Percentiles rank a stretch among this genome's conserved stretches.
Evolutionary conservation across 92 coral and sea anemone genomes (phyloP).

Genomic region (Montipora capitata): DNA sequence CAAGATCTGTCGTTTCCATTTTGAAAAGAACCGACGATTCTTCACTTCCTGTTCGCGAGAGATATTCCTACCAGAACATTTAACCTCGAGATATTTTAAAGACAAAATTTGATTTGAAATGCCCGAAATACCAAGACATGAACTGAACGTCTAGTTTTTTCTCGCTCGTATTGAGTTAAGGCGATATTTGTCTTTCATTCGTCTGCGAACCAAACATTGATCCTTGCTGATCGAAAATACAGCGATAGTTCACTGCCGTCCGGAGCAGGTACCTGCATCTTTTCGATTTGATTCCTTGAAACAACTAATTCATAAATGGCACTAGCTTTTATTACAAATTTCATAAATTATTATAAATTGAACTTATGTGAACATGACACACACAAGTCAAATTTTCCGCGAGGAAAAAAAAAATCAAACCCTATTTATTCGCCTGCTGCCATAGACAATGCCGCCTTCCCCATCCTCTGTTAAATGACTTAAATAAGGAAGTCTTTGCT

Average conservation of each 20-base stretch:
- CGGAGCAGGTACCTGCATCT: slow-evolving; percentile 47
- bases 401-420: background rate
- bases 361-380: background rate
- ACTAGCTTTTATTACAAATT: background rate
- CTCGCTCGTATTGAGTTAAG: background rate
- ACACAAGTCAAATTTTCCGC: background rate
- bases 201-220: too few species aligned
- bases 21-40: background rate
- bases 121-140: background rate
- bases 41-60: background rate
- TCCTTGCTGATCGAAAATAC: background rate
- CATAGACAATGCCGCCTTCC: too few species aligned
- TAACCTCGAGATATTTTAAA: background rate
- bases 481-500: too few species aligned
- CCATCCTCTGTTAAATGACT: too few species aligned
- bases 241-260: background rate
- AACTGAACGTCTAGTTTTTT: too few species aligned
- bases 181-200: too few species aligned
- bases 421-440: too few species aligned
- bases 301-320: slow-evolving; percentile 45
- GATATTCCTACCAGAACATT: background rate
- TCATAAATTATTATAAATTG: background rate
- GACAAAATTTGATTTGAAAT: background rate
- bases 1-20: slow-evolving; percentile 25
- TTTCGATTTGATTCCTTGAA: background rate